Evolutionary conservation across 2,888 invertebrate genomes (phyloP), one percentile per base, ranked within the genome.

Genomic region (Synergus itoensis): DNA sequence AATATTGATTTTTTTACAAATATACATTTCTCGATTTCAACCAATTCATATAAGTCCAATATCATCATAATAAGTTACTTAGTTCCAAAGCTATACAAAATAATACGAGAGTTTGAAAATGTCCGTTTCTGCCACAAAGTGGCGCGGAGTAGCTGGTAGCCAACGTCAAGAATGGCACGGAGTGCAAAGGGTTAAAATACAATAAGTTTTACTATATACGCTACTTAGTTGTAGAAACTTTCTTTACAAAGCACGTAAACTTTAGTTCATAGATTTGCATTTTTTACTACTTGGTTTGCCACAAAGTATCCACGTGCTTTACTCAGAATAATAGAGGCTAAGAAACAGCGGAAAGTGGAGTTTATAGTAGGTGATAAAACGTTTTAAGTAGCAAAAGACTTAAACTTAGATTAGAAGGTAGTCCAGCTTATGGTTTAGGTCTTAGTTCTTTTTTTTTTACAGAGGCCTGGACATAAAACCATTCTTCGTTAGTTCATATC

Each of bases 361-460:
- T 16, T 60, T 21, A 60, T 60, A 60, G 60, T 8, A 60, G 53
- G 53, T 28, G 4, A 48, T 73, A 73, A 73, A 73, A 73, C 36
- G n/a, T 28, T 48, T 48, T 48, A 53, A 53, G n/a, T 36, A 53
- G 28, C 73, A 36, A 53, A 73, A 16, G n/a, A 43, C 67, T 67
- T 67, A 21, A 67, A 73, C 69, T 73, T 73, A 5, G 69, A 69
- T 45, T 53, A 28, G n/a, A 73, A 73, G 36, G 16, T n/a, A 73
- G 73, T 53, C n/a, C 21, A 73, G 53, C 48, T 53, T 53, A 73
- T 73, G 28, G 73, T 53, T 73, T 18, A 60, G 21, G 12, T 60
- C 11, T 21, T 12, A 21, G 12, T 60, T 60, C 1, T 60, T 21
- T 60, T 21, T 57, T 7, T 57, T 21, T 48, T 48, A 12, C 12